These are phyloP conservation scores for Lophius piscatorius DNA, from an alignment of 2,113 vertebrate species.

Conservation along the genomic window DNA sequence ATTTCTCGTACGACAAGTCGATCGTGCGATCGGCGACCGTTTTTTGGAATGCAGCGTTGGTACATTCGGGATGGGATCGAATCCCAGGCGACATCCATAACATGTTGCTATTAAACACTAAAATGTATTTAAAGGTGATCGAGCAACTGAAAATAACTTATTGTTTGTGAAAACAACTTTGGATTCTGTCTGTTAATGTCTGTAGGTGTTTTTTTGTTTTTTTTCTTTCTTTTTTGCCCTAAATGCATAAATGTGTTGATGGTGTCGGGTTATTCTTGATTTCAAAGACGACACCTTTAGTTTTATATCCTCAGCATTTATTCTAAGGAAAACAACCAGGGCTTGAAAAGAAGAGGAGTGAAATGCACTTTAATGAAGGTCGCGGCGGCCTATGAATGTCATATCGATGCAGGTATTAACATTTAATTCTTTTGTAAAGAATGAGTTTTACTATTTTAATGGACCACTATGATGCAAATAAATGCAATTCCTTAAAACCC, in stretches of 20 bases:
- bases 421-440: conserved; percentile 39
- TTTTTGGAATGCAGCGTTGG: conserved; percentile 2
- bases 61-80: neutral
- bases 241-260: conserved; percentile 27
- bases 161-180: neutral
- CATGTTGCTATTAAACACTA: conserved; percentile 22
- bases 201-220: neutral
- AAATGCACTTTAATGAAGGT: conserved; percentile 76
- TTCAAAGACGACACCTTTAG: neutral
- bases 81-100: conserved; percentile 31
- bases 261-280: conserved; percentile 38
- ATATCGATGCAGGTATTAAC: conserved; percentile 16
- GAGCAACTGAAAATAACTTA: neutral
- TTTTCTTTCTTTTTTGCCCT: neutral
- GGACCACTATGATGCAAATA: conserved; percentile 71
- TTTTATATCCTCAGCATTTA: conserved; percentile 1
- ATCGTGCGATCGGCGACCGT: neutral
- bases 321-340: neutral
- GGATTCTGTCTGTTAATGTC: neutral
- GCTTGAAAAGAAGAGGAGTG: conserved; percentile 8
- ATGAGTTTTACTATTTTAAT: conserved; percentile 52
- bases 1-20: conserved; percentile 17
- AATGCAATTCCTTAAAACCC: conserved; percentile 48
- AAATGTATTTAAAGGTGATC: no score
- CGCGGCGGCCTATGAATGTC: conserved; percentile 46